Percentiles rank a stretch among this genome's conserved stretches.
phyloP scores from a whole-genome alignment of 1,140 invertebrate species.

The Bombus terrestris region DNA sequence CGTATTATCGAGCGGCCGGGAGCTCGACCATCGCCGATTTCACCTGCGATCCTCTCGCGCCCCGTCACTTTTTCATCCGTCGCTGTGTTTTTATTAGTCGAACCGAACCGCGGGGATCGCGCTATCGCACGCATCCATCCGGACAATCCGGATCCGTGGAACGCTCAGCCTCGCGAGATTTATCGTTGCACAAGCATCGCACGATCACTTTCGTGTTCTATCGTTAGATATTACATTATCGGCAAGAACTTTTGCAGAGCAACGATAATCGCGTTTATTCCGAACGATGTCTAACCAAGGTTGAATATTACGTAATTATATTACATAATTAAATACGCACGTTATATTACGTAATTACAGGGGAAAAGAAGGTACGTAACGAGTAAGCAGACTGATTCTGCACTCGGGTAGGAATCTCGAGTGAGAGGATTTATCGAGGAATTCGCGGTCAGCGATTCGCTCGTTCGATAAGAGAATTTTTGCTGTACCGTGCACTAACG shows the following conservation, averaged over 20 bases:
- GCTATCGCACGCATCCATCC: slow-evolving; percentile 48
- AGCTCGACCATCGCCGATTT: slow-evolving; percentile 38
- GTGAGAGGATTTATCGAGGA: background rate
- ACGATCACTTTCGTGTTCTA: background rate
- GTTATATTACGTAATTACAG: background rate
- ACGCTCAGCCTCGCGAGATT: slow-evolving; percentile 15
- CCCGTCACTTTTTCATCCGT: slow-evolving; percentile 61
- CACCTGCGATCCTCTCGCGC: slow-evolving; percentile 54
- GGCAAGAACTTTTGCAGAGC: too few species aligned
- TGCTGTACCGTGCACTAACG: background rate
- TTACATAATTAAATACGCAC: background rate
- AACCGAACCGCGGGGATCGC: slow-evolving; percentile 24
- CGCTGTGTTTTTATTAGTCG: slow-evolving; percentile 57
- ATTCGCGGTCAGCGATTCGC: slow-evolving; percentile 40
- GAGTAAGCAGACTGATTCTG: background rate
- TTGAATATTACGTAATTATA: background rate
- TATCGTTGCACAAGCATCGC: slow-evolving; percentile 1
- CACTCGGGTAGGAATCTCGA: background rate
- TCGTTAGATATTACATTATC: slow-evolving; percentile 2
- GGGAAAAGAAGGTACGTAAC: background rate
- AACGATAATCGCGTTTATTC: background rate
- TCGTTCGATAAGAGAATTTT: slow-evolving; percentile 41
- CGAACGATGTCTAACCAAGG: background rate
- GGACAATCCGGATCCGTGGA: slow-evolving; percentile 43
- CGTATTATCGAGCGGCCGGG: slow-evolving; percentile 65